Base-by-base conservation (phyloP, 2,888 invertebrate species). In the Netelia virgata region DNA sequence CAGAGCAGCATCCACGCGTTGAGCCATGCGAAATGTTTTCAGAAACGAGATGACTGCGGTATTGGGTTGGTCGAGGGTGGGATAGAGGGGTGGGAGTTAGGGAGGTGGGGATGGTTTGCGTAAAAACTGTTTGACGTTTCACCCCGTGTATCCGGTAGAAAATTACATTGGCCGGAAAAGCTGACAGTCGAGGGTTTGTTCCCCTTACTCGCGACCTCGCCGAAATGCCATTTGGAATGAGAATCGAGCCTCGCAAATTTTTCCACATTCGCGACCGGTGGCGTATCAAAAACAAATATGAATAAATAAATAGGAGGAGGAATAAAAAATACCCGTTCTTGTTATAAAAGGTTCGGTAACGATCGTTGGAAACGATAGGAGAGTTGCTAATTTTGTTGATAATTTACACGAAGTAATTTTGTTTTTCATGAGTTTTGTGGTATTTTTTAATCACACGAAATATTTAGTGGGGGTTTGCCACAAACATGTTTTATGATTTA, bases 51-150 rank as follows among this genome's bases (percentile, higher is more conserved):
- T 47, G 59, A 18, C 66, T 66, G 72, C 72, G 76, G 57, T 63
- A 64, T 69, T 53, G 74, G 47, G 11, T 8, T 28, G 28, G 28
- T 5, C 28, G 28, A 28, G 28, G 28, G 28, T 28, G 5, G 28
- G 28, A 5, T 28, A 5, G 28, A 28, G 28, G 28, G 28, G 28
- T 28, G 28, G 28, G 28, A 0, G 14, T 47, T 20, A 14, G n/a
- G 57, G 57, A n/a, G n/a, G 11, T 3, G 55, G 53, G 10, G 3
- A 5, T 59, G 20, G 47, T 57, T 36, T 57, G 11, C 55, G 43
- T 64, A 61, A 76, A 77, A 76, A 64, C 18, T 59, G 20, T 50
- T 76, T 53, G 73, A 74, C 68, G 53, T 81, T 68, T 53, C 59
- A n/a, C 41, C 47, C 36, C 50, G 11, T 11, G 10, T 43, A 43